These are phyloP conservation scores for Rattus rattus DNA, from an alignment of 2,113 vertebrate genomes.

Conservation along the genomic window DNA sequence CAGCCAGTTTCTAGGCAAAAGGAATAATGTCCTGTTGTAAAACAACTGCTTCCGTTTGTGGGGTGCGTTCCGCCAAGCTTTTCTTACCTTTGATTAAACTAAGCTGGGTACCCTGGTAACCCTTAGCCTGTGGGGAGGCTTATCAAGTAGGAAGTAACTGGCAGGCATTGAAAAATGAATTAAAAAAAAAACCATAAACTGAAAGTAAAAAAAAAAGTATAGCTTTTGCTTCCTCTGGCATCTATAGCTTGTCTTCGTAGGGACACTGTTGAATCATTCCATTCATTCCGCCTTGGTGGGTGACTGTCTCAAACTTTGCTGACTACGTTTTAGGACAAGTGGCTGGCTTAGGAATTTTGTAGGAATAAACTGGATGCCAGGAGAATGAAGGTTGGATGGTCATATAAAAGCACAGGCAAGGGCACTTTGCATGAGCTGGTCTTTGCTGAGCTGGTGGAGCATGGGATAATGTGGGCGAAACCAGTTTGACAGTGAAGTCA, in stretches of 20 bases:
- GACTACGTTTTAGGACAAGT: neutral
- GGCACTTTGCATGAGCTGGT: neutral
- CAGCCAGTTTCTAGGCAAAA: constrained; percentile 66
- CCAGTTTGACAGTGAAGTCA: neutral
- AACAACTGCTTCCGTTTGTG: constrained; percentile 30
- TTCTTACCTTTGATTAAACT: constrained; percentile 52
- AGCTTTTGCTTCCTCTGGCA: constrained; percentile 26
- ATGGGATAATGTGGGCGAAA: neutral
- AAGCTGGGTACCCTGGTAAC: neutral
- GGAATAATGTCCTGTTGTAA: constrained; percentile 49
- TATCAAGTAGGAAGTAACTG: neutral
- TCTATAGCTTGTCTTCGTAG: neutral
- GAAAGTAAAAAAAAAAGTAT: neutral
- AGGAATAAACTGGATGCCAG: neutral
- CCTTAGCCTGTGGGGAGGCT: constrained; percentile 6
- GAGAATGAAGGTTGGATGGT: neutral
- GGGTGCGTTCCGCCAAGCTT: neutral
- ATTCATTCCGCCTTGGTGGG: neutral
- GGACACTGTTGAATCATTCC: neutral
- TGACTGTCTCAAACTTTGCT: constrained; percentile 12
- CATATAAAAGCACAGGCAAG: neutral
- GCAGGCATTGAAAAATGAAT: neutral
- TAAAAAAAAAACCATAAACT: neutral
- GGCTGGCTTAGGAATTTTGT: constrained; percentile 4
- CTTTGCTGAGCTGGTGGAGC: neutral